phyloP scores from a whole-genome alignment of 2,797 vertebrate species.

The Kryptolebias ocellatus region DNA sequence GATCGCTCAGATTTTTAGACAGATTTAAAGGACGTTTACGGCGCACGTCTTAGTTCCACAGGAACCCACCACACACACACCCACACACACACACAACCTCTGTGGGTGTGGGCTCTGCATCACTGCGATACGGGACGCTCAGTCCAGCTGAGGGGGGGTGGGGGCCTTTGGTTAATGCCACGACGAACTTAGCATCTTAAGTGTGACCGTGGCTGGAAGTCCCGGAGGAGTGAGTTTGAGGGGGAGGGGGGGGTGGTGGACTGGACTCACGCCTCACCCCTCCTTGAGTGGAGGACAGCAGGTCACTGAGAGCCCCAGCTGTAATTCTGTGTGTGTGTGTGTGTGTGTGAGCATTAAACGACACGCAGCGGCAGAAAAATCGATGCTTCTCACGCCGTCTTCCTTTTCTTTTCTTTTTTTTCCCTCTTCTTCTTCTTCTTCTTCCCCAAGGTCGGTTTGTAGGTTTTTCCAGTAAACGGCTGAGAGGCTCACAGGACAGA shows the following conservation, averaged over 20 bases:
- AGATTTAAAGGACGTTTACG: too few relatives aligned
- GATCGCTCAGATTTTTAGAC: too few relatives aligned
- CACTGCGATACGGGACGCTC: conserved; percentile 30
- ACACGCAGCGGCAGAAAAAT: conserved; percentile 50
- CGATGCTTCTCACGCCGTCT: conserved; percentile 55
- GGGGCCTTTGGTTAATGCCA: conserved; percentile 46
- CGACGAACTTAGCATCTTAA: conserved; percentile 75
- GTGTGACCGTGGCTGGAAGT: conserved; percentile 69
- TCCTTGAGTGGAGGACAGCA: conserved; percentile 47
- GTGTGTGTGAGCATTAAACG: conserved; percentile 25
- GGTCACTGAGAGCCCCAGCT: conserved; percentile 47
- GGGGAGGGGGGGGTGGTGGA: conserved; percentile 2
- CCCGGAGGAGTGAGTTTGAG: conserved; percentile 43
- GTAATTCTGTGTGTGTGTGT: conserved; percentile 32
- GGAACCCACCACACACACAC: neutral
- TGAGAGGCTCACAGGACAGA: conserved; percentile 18
- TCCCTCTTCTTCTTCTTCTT: conserved; percentile 42
- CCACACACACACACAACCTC: neutral
- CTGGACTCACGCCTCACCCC: conserved; percentile 36
- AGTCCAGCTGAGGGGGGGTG: neutral
- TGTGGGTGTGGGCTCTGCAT: conserved; percentile 30
- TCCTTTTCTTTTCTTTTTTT: too few relatives aligned
- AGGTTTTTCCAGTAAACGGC: conserved; percentile 40
- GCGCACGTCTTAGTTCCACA: too few relatives aligned
- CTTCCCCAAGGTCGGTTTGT: conserved; percentile 56